These are phyloP conservation scores for Peromyscus eremicus DNA, from an alignment of 2,797 vertebrate species.

Conservation along the genomic window DNA sequence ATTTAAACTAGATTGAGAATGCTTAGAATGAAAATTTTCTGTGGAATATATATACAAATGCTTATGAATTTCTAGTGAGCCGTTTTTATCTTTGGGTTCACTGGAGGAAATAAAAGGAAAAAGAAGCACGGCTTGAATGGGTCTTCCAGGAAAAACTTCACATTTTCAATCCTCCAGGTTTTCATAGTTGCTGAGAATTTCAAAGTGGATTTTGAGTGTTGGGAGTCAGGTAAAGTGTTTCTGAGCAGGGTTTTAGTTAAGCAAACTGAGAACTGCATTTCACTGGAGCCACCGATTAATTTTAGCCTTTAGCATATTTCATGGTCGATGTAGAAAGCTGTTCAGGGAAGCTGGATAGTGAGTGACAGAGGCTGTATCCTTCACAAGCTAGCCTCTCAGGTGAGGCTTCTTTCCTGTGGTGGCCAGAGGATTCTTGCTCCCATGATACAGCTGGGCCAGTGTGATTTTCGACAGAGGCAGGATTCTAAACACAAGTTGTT, in stretches of 20 bases:
- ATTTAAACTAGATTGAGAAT: conserved; percentile 32
- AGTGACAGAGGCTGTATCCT: conserved; percentile 64
- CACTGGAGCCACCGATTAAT: conserved; percentile 69
- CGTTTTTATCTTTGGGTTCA: conserved; percentile 59
- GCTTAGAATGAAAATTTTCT: conserved; percentile 26
- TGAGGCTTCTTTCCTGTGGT: conserved; percentile 74
- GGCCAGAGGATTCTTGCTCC: conserved; percentile 32
- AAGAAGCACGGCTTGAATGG: conserved; percentile 56
- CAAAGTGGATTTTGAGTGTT: conserved; percentile 75
- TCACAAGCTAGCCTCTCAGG: conserved; percentile 66
- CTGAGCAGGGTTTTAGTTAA: conserved; percentile 74
- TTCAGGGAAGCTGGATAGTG: conserved; percentile 70
- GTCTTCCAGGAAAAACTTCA: conserved; percentile 49
- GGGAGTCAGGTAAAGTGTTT: conserved; percentile 76
- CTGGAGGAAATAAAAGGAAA: conserved; percentile 55
- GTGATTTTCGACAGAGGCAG: conserved; percentile 12
- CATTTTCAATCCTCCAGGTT: conserved; percentile 64
- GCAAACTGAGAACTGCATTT: conserved; percentile 81
- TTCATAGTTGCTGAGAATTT: conserved; percentile 61
- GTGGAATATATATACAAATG: not conserved
- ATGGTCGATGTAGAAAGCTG: conserved; percentile 76
- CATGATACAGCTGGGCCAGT: conserved; percentile 15
- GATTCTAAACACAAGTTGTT: conserved; percentile 49
- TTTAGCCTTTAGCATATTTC: conserved; percentile 79
- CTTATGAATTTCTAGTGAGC: conserved; percentile 46